Percentiles rank a stretch among this genome's conserved stretches.
These are phyloP conservation scores for Eucriotettix oculatus DNA, from an alignment of 2,888 invertebrate species.

Conservation along the genomic window DNA sequence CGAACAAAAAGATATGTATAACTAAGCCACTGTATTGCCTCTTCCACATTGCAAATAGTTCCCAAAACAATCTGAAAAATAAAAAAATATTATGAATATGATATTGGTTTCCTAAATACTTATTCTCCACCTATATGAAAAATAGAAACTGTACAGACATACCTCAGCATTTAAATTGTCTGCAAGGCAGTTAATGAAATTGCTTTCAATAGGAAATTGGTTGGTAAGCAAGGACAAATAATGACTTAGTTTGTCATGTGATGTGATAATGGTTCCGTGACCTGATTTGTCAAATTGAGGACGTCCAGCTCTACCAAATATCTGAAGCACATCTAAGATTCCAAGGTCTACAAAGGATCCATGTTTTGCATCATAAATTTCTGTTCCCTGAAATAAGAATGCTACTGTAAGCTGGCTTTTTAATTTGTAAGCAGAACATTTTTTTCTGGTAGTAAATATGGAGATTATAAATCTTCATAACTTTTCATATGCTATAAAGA, in stretches of 20 bases:
- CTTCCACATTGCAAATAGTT: slow-evolving; percentile 88
- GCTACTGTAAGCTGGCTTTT: too few species aligned
- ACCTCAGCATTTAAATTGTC: slow-evolving; percentile 98
- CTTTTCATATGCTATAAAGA: too few species aligned
- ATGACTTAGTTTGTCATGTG: slow-evolving; percentile 78
- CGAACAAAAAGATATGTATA: slow-evolving; percentile 93
- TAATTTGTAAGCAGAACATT: too few species aligned
- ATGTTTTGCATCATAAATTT: slow-evolving; percentile 91
- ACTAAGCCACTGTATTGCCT: slow-evolving; percentile 94
- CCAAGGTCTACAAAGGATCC: slow-evolving; percentile 89
- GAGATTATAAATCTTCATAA: too few species aligned
- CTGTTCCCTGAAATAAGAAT: slow-evolving; percentile 57
- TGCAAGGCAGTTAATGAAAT: slow-evolving; percentile 76
- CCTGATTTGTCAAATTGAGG: slow-evolving; percentile 95
- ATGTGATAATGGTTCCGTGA: slow-evolving; percentile 88
- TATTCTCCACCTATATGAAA: not conserved
- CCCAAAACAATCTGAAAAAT: slow-evolving; percentile 62
- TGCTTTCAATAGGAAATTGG: slow-evolving; percentile 96
- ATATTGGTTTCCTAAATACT: not conserved
- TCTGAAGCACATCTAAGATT: slow-evolving; percentile 93
- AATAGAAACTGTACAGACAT: slow-evolving; percentile 12
- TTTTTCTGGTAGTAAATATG: too few species aligned
- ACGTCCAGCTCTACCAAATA: slow-evolving; percentile 95
- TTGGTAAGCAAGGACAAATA: slow-evolving; percentile 88
- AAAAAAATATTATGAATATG: not conserved